Conservation (phyloP, 1,140 invertebrate species). For the Hetaerina americana region DNA sequence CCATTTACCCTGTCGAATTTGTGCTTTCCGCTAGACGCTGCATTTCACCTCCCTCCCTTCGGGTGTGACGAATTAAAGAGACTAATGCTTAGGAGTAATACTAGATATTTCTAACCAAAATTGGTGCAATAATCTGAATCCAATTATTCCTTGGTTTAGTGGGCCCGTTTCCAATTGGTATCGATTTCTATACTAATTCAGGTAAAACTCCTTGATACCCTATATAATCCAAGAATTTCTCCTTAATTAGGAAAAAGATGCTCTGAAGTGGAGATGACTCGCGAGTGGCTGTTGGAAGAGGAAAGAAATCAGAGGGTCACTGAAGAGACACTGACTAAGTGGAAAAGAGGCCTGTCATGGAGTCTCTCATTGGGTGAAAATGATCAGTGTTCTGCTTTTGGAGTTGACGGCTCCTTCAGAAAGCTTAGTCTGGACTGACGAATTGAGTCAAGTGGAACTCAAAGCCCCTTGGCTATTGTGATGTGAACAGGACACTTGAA, state of each 20-base stretch:
- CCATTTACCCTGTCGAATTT: no score
- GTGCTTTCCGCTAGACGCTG: no score
- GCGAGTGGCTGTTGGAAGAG: conserved; percentile 17
- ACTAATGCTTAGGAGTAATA: no score
- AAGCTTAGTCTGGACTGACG: conserved; percentile 9
- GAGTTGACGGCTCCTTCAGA: conserved; percentile 16
- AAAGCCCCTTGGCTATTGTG: not conserved
- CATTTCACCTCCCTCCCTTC: no score
- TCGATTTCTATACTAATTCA: no score
- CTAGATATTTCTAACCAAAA: no score
- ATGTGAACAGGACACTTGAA: not conserved
- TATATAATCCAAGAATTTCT: no score
- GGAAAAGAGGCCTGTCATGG: not conserved
- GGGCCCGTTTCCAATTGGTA: no score
- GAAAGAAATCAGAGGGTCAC: conserved; percentile 17
- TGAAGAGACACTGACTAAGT: not conserved
- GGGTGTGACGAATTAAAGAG: no score
- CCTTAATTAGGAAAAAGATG: conserved; percentile 15
- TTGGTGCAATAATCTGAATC: no score
- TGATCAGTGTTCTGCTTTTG: not conserved
- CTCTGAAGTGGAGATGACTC: conserved; percentile 11
- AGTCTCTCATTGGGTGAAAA: not conserved
- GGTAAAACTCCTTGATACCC: no score
- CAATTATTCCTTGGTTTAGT: no score
- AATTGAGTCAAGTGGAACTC: not conserved